Evolutionary conservation across 2,888 invertebrate species (phyloP).

Genomic region (Meteorus colon): DNA sequence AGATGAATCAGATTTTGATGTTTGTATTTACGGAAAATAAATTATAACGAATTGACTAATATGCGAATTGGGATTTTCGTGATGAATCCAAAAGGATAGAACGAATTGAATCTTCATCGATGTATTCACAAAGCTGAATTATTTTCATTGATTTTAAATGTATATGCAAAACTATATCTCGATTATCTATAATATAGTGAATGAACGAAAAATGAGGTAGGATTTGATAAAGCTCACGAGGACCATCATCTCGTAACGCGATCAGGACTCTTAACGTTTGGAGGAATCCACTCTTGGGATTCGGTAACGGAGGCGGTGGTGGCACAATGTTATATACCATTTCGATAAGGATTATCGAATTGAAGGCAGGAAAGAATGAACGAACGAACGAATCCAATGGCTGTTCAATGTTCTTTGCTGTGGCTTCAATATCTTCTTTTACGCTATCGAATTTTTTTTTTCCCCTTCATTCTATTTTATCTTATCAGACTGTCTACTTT

Average conservation of each 20-base stretch:
- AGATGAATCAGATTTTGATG: background rate
- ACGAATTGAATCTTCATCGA: background rate
- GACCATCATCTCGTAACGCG: constrained; percentile 32
- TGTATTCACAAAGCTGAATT: background rate
- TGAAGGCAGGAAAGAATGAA: constrained; percentile 25
- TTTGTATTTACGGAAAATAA: background rate
- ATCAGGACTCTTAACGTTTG: constrained; percentile 29
- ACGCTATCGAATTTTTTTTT: constrained; percentile 10
- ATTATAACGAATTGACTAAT: background rate
- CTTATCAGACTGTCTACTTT: constrained; percentile 19
- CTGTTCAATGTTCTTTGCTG: background rate
- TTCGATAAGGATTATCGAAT: constrained; percentile 42
- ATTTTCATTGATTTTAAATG: constrained; percentile 21
- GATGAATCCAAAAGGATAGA: background rate
- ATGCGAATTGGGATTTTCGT: background rate
- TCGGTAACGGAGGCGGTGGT: background rate
- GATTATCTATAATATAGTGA: background rate
- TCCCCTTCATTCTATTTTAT: background rate
- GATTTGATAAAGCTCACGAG: constrained; percentile 34
- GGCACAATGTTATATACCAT: constrained; percentile 26
- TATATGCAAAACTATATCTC: background rate
- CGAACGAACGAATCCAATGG: constrained; percentile 26
- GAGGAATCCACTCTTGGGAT: constrained; percentile 23
- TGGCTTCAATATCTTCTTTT: background rate
- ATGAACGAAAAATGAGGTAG: constrained; percentile 16